Base-by-base conservation (phyloP, 2,797 vertebrate species). In the Malacoctenus gilli region DNA sequence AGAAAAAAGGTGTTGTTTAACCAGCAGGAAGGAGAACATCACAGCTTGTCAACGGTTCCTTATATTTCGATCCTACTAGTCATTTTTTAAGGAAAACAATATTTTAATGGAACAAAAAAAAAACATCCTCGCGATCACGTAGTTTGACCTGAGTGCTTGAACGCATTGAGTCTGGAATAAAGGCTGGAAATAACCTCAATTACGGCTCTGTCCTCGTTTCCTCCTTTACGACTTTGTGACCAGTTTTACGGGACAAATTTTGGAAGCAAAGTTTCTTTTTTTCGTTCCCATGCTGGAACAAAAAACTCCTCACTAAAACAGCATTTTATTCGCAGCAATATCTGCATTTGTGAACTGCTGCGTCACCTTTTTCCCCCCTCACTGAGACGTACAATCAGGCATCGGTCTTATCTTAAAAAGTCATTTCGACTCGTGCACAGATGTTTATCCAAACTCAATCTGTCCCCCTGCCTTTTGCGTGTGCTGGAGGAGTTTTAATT, bases 401-500 rank as follows among this genome's bases (percentile, higher is more conserved):
- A 14, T 2, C 5, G 52, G 32, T 30, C 22, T 1, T n/a, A 8
- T 42, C 35, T 1, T 48, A 30, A 30, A 47, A 40, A 28, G 19
- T 22, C 9, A 47, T 51, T 53, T 59, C 16, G 35, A 32, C 19
- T 14, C 21, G 5, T 35, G 25, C 19, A 49, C 1, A 44, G 56
- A 53, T 59, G 23, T 36, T 37, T 59, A 23, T 38, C 31, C 37
- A 72, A 74, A 62, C 39, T 72, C 43, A 59, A 67, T 50, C 20
- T 12, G n/a, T 3, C 20, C 18, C 18, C 14, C 16, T 59, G 10
- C 9, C 44, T 41, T 75, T 59, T 60, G 11, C 28, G 55, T 22
- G 21, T 44, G 23, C 4, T 12, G 19, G 4, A 50, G 16, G 22
- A 28, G 8, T 62, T 61, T 49, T 57, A 63, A 57, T 74, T 54